phyloP scores from a whole-genome alignment of 1,140 invertebrate species.

The Drosophila willistoni region DNA sequence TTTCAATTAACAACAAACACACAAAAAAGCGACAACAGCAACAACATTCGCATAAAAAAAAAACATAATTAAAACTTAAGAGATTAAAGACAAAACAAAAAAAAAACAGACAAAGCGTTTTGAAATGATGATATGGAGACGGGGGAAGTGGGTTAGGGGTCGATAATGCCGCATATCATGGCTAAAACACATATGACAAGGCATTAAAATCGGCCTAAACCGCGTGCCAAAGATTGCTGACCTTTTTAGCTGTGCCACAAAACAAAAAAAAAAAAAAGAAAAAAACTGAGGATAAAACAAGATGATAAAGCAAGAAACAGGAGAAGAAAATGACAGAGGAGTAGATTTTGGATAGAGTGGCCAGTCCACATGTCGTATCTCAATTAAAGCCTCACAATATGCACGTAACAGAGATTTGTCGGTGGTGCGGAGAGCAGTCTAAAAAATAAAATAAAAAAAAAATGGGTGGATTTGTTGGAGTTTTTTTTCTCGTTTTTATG shows the following conservation, averaged over 20 bases:
- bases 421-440: neutral
- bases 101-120: neutral
- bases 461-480: neutral
- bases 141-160: too few relatives aligned
- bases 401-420: too few relatives aligned
- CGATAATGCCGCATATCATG: conserved; percentile 16
- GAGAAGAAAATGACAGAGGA: neutral
- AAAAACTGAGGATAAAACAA: neutral
- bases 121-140: neutral
- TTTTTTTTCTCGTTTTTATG: conserved; percentile 1
- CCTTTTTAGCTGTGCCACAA: conserved; percentile 4
- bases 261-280: neutral
- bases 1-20: conserved; percentile 19
- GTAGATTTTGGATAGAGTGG: conserved; percentile 23
- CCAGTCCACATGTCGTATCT: conserved; percentile 52
- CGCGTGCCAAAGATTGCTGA: conserved; percentile 14
- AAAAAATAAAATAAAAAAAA: too few relatives aligned
- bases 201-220: conserved; percentile 20
- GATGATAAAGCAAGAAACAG: neutral
- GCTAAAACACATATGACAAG: conserved; percentile 31
- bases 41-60: too few relatives aligned
- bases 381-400: conserved; percentile 49
- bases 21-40: conserved; percentile 8
- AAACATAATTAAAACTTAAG: conserved; percentile 46
- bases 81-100: conserved; percentile 23